Base-by-base conservation (phyloP, 2,888 invertebrate genomes). In the Timema cristinae region DNA sequence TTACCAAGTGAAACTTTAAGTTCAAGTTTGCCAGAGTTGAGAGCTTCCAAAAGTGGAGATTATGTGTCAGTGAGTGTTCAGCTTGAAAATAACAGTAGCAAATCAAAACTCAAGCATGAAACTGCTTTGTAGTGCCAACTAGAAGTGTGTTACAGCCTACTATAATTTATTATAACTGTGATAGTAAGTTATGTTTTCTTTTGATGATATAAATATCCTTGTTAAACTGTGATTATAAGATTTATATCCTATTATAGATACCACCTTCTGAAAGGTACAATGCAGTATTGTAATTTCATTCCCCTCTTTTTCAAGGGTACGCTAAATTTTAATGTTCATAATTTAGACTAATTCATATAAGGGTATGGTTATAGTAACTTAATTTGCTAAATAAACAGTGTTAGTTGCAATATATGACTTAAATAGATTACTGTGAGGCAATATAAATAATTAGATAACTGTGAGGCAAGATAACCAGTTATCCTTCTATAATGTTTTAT, bases 31-130 rank as follows among this genome's bases (percentile, higher is more conserved):
- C 74, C 74, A 70, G 72, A 73, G n/a, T n/a, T 74, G 5, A 72
- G 61, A 52, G 47, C 66, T 7, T 85, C 85, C 68, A 83, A 83
- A 76, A 84, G 84, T 78, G 80, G 85, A 75, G 86, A 85, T 81
- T 82, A 84, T 10, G 52, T 66, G 48, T 48, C 50, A 32, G 47
- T 67, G 32, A 50, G 32, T 48, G 67, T 61, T n/a, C 59, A 71
- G 32, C 8, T 15, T n/a, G 47, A 11, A 48, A 56, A 68, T 32
- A 71, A 69, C 59, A 71, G 71, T 71, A 51, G 66, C 50, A 56
- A 52, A 71, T 52, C 67, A 15, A 71, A 61, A 56, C 49, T 69
- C 56, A 72, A 69, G 81, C 83, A 83, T 81, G 83, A 82, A 78
- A 83, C 82, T 77, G 80, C 81, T 76, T 78, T 83, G 78, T 82